Evolutionary conservation across 2,888 invertebrate genomes (phyloP).

Genomic region (Terebella lapidaria): DNA sequence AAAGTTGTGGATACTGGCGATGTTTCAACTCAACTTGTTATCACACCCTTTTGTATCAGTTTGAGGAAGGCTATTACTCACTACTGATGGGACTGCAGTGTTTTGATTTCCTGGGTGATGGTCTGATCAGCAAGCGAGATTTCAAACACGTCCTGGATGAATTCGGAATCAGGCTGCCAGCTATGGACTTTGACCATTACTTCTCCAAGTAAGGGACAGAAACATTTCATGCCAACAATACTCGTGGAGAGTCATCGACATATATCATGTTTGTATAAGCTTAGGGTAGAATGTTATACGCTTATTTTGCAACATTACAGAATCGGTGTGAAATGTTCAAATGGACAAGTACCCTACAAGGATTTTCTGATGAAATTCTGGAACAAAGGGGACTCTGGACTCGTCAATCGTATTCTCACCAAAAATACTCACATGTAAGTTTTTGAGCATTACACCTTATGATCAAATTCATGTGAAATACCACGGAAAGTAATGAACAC

Average conservation of each 20-base stretch:
- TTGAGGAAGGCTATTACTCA: constrained; percentile 37
- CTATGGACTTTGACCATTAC: constrained; percentile 37
- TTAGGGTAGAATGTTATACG: not conserved
- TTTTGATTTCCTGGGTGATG: constrained; percentile 39
- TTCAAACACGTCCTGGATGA: constrained; percentile 39
- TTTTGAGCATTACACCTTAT: not conserved
- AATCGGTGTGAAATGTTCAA: constrained; percentile 25
- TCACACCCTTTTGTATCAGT: too few relatives aligned
- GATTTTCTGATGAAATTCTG: constrained; percentile 34
- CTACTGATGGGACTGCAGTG: constrained; percentile 35
- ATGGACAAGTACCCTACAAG: constrained; percentile 33
- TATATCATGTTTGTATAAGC: not conserved
- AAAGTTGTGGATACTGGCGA: too few relatives aligned
- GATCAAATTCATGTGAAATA: not conserved
- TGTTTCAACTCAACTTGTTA: too few relatives aligned
- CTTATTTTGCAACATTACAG: constrained; percentile 16
- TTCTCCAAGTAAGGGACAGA: constrained; percentile 29
- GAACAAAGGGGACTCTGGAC: constrained; percentile 30
- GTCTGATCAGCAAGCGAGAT: constrained; percentile 35
- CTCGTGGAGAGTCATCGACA: not conserved
- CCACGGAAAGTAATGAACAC: not conserved
- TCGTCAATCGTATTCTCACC: constrained; percentile 28
- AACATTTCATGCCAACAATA: not conserved
- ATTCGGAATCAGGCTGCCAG: constrained; percentile 35
- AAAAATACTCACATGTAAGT: constrained; percentile 31